Evolutionary conservation across 2,888 invertebrate genomes (phyloP).

Genomic region (Amphimallon solstitiale): DNA sequence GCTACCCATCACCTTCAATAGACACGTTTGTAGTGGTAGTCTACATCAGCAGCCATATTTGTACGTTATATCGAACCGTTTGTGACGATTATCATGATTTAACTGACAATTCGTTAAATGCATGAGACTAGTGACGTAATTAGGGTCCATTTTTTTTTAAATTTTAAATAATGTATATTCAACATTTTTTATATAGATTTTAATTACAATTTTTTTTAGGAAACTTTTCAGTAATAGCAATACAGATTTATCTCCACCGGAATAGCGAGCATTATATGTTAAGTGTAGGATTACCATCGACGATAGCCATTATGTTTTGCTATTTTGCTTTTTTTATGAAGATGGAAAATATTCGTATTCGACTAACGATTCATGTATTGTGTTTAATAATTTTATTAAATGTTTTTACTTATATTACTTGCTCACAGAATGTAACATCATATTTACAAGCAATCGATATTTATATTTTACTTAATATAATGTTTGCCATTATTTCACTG

Average conservation of each 20-base stretch:
- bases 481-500: conserved; percentile 46
- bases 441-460: conserved; percentile 49
- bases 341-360: conserved; percentile 39
- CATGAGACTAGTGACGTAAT: too few species aligned
- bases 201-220: too few species aligned
- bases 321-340: conserved; percentile 50
- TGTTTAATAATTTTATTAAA: conserved; percentile 41
- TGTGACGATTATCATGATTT: too few species aligned
- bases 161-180: too few species aligned
- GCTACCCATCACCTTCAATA: too few species aligned
- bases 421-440: conserved; percentile 35
- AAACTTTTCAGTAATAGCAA: conserved; percentile 49
- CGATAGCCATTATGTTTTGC: conserved; percentile 46
- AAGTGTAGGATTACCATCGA: conserved; percentile 47
- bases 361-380: conserved; percentile 39
- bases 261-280: conserved; percentile 46
- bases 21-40: too few species aligned
- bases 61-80: too few species aligned
- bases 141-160: too few species aligned
- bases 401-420: conserved; percentile 40
- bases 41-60: too few species aligned
- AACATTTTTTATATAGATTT: too few species aligned
- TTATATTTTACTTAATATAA: conserved; percentile 45
- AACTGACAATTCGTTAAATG: too few species aligned
- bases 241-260: conserved; percentile 47